These are phyloP conservation scores for Dipus sagitta DNA, from an alignment of 2,797 vertebrate genomes.

Conservation along the genomic window DNA sequence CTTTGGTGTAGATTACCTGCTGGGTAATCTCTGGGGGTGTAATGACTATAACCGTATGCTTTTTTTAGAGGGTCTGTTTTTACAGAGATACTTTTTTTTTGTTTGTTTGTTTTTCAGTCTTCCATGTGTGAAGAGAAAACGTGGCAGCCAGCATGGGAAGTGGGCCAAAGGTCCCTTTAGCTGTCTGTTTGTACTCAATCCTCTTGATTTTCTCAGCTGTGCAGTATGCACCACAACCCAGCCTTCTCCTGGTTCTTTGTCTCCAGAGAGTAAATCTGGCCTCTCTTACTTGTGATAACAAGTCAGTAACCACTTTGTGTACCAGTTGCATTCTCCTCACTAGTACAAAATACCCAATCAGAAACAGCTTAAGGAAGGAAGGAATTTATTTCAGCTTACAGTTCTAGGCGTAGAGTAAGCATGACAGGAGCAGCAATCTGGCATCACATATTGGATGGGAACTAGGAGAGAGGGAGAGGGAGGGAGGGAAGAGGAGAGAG, in stretches of 20 bases:
- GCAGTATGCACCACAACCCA: background rate
- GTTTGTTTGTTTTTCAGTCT: too few species aligned
- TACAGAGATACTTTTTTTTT: background rate
- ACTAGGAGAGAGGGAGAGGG: too few species aligned
- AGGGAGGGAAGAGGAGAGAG: too few species aligned
- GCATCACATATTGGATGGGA: too few species aligned
- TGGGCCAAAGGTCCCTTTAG: background rate
- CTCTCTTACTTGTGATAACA: background rate
- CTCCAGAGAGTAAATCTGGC: conserved; percentile 3
- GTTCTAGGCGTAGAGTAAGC: too few species aligned
- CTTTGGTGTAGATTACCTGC: background rate
- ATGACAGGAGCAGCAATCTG: too few species aligned
- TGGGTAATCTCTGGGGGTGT: background rate
- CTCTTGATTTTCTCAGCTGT: background rate
- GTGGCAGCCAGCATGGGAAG: background rate
- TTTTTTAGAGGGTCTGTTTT: conserved; percentile 3
- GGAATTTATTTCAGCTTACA: too few species aligned
- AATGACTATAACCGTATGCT: background rate
- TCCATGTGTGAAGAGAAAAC: background rate
- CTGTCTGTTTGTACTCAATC: background rate
- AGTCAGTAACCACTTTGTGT: background rate
- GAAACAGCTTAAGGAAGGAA: too few species aligned
- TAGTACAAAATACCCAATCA: too few species aligned
- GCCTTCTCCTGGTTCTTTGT: background rate
- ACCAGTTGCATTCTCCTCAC: too few species aligned